Evolutionary conservation across 2,888 invertebrate species (phyloP), one percentile per base, ranked within the genome.

Genomic region (Chymomyza procnemis): DNA sequence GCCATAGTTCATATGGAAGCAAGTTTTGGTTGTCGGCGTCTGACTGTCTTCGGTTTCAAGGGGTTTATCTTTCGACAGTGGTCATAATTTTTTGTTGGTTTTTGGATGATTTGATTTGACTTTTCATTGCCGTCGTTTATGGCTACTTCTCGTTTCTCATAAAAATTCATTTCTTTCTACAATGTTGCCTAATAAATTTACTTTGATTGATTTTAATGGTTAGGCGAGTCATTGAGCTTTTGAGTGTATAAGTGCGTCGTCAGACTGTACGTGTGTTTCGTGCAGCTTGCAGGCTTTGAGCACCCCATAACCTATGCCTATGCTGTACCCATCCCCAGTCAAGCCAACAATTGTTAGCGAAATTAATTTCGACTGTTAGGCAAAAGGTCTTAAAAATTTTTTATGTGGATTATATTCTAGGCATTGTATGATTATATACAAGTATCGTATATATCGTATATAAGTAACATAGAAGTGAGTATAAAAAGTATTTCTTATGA

Each of bases 141-240:
- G 66, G 69, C 71, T 65, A 79, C 80, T 85, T 74, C 79, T 76
- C 73, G 71, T 71, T 61, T 79, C 75, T 75, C 80, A 88, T 88
- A 88, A 88, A 88, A 88, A 74, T 69, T 50, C 14, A 54, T 54
- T 54, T 54, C 54, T 18, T 21, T 73, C 79, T 71, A 88, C 88
- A 88, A 85, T 88, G 88, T 88, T 84, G 78, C 76, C 82, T 78
- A 79, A 88, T 88, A 88, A 88, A 88, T 88, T 79, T 86, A 75
- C 79, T 84, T 88, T 88, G 88, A 88, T 88, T 88, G 88, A 88
- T 89, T 89, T 89, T 89, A 89, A 89, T 89, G 88, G 81, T 85
- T 80, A 84, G 86, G 85, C 88, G 88, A 87, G 79, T 80, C 89
- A 89, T 88, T 89, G 89, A 78, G 85, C 83, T 76, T 75, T 80